Evolutionary conservation across 2,113 vertebrate species (phyloP).

Genomic region (Phalacrocorax pelagicus): DNA sequence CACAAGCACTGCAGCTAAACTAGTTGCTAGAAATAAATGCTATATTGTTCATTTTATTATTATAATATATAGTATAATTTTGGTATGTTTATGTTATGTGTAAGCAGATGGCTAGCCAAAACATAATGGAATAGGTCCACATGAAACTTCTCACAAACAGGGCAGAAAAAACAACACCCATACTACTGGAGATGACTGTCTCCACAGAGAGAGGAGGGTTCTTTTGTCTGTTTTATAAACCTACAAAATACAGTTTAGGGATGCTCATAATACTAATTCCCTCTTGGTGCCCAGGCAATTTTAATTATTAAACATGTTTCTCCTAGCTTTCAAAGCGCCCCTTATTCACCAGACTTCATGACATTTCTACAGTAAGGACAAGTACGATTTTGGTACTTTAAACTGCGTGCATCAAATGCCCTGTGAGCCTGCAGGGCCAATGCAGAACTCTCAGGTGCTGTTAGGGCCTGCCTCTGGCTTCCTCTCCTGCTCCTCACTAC

Average conservation of each 20-base stretch:
- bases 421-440: background rate
- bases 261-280: background rate
- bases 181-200: background rate
- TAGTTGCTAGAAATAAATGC: background rate
- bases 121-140: background rate
- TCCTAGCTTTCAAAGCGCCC: background rate
- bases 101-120: background rate
- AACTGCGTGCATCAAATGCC: background rate
- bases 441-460: background rate
- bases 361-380: background rate
- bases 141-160: background rate
- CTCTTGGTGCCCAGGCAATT: background rate
- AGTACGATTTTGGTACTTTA: background rate
- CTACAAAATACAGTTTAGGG: background rate
- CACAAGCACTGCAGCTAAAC: background rate
- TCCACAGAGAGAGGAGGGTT: rapidly evolving
- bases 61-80: background rate
- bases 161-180: background rate
- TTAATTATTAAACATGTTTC: background rate
- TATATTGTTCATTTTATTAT: background rate
- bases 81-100: background rate
- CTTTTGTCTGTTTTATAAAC: background rate
- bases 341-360: background rate
- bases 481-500: background rate
- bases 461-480: background rate